A percentile compares a stretch with the other conserved stretches of the same genome.
Evolutionary conservation across 2,113 vertebrate genomes (phyloP).

Genomic region (Orientallactaga bullata): DNA sequence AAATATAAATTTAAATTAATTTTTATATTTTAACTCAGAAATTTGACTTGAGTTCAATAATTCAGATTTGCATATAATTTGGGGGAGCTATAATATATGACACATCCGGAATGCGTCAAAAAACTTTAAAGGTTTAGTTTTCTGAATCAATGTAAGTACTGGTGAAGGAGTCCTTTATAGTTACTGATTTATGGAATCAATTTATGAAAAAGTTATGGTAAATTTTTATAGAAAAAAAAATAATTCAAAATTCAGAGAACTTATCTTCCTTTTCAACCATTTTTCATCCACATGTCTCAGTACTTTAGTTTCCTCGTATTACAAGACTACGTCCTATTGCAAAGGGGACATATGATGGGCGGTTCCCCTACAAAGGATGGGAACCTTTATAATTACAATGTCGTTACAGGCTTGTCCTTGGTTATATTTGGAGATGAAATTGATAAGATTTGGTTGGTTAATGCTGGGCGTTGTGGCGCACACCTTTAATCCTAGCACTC

Average conservation of each 20-base stretch:
- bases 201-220: neutral
- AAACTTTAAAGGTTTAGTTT: slow-evolving; percentile 2
- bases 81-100: neutral
- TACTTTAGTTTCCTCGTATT: neutral
- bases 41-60: neutral
- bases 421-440: neutral
- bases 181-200: neutral
- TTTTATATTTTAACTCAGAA: slow-evolving; percentile 1
- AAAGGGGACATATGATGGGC: neutral
- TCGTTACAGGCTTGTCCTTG: neutral
- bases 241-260: slow-evolving; percentile 9
- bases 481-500: too few relatives aligned
- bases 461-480: neutral
- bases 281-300: neutral
- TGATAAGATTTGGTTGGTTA: neutral
- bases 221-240: neutral
- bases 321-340: neutral
- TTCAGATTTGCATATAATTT: slow-evolving; percentile 25
- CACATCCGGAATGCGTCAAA: slow-evolving; percentile 11
- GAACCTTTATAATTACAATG: neutral
- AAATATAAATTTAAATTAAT: neutral
- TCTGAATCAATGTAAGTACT: slow-evolving; percentile 17
- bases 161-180: neutral
- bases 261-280: neutral
- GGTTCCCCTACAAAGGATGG: neutral